Evolutionary conservation across 2,888 invertebrate genomes (phyloP).

Genomic region (Bhutanitis thaidina): DNA sequence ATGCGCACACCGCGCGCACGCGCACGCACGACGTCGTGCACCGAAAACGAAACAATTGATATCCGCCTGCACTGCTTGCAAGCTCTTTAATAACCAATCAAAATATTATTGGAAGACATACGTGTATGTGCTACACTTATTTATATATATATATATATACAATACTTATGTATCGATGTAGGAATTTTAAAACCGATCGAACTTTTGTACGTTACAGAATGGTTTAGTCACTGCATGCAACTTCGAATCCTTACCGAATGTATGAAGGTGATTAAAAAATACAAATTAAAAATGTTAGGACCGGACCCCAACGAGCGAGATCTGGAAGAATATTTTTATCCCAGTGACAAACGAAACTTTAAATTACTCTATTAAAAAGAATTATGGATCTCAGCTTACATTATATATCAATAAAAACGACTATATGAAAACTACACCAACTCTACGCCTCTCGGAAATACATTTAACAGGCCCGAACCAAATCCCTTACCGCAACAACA

Average conservation of each 20-base stretch:
- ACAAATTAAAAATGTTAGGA: no score
- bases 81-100: background rate
- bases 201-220: no score
- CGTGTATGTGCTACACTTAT: no score
- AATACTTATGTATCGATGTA: no score
- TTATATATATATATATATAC: no score
- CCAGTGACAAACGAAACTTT: no score
- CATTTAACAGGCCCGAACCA: background rate
- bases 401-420: conserved; percentile 1
- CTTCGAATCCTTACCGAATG: no score
- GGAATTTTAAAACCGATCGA: no score
- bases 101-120: background rate
- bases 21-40: conserved; percentile 17
- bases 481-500: conserved; percentile 7
- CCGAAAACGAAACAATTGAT: conserved; percentile 1
- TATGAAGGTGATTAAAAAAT: no score
- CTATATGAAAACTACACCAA: background rate
- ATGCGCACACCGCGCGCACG: conserved; percentile 21
- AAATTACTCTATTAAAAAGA: background rate
- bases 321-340: no score
- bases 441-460: background rate
- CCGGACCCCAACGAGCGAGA: no score
- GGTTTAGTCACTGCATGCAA: no score
- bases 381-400: background rate
- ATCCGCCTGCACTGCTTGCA: background rate